Conservation (phyloP, 1,140 invertebrate genomes). For the Lordiphosa clarofinis region DNA sequence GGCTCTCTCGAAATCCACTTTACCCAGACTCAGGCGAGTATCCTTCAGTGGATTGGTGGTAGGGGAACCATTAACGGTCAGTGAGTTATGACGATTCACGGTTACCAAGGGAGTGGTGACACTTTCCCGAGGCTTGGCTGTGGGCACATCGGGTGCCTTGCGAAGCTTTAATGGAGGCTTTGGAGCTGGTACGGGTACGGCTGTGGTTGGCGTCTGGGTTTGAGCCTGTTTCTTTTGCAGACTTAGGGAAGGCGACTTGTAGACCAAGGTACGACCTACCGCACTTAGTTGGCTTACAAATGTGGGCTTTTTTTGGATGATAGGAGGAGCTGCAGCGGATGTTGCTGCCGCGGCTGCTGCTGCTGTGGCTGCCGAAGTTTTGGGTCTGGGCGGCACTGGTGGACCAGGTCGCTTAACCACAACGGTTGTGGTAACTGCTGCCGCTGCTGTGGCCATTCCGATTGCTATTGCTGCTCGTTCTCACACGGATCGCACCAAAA, state of each 20-base stretch:
- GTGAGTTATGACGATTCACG: slow-evolving; percentile 70
- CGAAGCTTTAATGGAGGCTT: slow-evolving; percentile 69
- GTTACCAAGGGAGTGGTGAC: slow-evolving; percentile 40
- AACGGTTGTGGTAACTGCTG: slow-evolving; percentile 45
- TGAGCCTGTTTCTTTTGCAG: slow-evolving; percentile 73
- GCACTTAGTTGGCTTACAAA: slow-evolving; percentile 67
- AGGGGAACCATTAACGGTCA: slow-evolving; percentile 47
- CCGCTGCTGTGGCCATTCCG: slow-evolving; percentile 48
- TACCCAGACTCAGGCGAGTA: slow-evolving; percentile 68
- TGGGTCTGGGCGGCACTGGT: slow-evolving; percentile 74
- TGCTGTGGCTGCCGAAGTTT: slow-evolving; percentile 31
- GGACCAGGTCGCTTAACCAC: slow-evolving; percentile 73
- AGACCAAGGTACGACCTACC: slow-evolving; percentile 74
- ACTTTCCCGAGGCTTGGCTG: slow-evolving; percentile 57
- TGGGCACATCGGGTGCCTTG: slow-evolving; percentile 74
- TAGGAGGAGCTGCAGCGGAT: slow-evolving; percentile 36
- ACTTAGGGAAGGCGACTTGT: slow-evolving; percentile 74
- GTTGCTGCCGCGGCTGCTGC: slow-evolving; percentile 13
- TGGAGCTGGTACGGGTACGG: slow-evolving; percentile 29
- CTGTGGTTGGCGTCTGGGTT: slow-evolving; percentile 62
- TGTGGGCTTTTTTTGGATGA: slow-evolving; percentile 71
- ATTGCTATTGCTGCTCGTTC: slow-evolving; percentile 37
- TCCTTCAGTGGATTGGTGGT: slow-evolving; percentile 47
- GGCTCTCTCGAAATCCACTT: slow-evolving; percentile 63
- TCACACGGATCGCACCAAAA: slow-evolving; percentile 56